Evolutionary conservation across 2,888 invertebrate species (phyloP), one percentile per base, ranked within the genome.

Genomic region (Oxyteleia sp.): DNA sequence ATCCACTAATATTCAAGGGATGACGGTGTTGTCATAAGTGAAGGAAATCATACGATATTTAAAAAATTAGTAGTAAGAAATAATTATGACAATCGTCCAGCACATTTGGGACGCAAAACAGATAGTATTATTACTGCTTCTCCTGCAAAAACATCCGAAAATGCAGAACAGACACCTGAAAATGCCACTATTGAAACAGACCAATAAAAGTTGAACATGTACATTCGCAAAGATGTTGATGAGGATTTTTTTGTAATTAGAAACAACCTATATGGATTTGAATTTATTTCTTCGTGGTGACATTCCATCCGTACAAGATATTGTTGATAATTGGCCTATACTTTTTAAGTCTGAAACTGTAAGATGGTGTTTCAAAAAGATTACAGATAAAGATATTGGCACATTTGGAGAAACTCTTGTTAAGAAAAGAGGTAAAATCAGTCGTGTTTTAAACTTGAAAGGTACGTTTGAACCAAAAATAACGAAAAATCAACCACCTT

Each of bases 21-120:
- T 18, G 87, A 89, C 49, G 87, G 85, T 13, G 71, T 85, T 1
- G 78, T 84, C 4, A 38, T 88, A 20, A 87, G 87, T 7, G 85
- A 88, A 51, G 88, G 86, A 45, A 68, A 61, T 10, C 84, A 88
- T 35, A 83, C 84, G n/a, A n/a, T 85, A 0, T 35, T 23, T 13
- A 80, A 35, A n/a, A 88, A 87, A 78, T 38, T 88, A 43, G 23
- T 45, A 11, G 85, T 84, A 18, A 59, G 87, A 51, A 82, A 87
- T 49, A 87, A 87, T 66, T 88, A 87, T 55, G 3, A 20, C 4
- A 59, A 41, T 7, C 59, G 59, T 16, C 20, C 16, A 45, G 13
- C 47, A 32, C 4, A 23, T 11, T 16, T 23, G 10, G 13, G 16
- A 63, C 23, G 4, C 13, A 10, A n/a, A 26, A 7, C 8, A 20